Evolutionary conservation across 2,797 vertebrate genomes (phyloP).

Genomic region (Pachyuromys duprasi): DNA sequence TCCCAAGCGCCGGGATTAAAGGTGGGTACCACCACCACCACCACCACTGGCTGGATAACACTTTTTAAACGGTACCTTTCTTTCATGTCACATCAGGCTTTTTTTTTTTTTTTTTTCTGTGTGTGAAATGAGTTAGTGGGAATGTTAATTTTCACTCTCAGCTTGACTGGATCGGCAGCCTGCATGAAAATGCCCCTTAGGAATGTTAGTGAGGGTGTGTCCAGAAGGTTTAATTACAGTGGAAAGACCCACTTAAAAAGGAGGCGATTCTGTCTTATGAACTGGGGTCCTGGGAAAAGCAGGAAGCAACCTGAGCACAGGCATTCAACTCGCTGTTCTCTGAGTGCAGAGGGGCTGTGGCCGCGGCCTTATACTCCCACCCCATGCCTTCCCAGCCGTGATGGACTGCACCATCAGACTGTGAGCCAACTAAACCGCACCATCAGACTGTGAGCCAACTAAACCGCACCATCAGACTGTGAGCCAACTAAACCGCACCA

Average conservation of each 20-base stretch:
- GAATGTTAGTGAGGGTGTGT: neutral
- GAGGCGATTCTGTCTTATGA: too few relatives aligned
- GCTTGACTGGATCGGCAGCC: neutral
- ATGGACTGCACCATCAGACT: neutral
- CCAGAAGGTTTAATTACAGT: neutral
- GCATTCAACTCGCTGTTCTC: neutral
- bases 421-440: neutral
- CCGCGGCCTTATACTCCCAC: too few relatives aligned
- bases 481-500: neutral
- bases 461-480: neutral
- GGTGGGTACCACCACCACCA: neutral
- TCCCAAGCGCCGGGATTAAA: neutral
- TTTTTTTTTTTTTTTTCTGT: neutral
- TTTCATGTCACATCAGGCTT: constrained; percentile 34
- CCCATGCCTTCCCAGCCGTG: neutral
- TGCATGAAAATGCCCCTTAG: neutral
- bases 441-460: neutral
- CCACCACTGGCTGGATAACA: neutral
- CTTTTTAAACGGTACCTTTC: constrained; percentile 18
- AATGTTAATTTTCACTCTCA: neutral
- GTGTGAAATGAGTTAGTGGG: constrained; percentile 5
- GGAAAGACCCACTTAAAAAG: neutral
- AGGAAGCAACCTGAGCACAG: neutral
- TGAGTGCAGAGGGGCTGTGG: neutral
- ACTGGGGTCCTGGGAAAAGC: neutral